Base-by-base conservation (phyloP, 2,113 vertebrate species). In the Protomyctophum bolini region DNA sequence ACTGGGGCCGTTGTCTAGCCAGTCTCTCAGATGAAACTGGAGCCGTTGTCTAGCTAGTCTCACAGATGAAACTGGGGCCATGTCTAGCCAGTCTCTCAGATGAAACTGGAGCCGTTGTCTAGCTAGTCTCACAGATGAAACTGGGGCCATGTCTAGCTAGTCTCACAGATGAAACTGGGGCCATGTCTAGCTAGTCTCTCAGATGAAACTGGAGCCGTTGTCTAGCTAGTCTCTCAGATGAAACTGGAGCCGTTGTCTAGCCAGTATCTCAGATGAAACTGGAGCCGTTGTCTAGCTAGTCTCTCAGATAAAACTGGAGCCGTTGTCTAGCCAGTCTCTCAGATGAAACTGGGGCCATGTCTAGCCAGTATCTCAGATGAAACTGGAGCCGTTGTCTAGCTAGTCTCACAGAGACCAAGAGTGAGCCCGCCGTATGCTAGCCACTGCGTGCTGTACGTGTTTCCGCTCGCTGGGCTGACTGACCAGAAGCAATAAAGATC, bases 371-470 rank as follows among this genome's bases (percentile, higher is more conserved):
- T 21, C 21, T 21, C 21, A 21, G 21, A 21, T 21, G 21, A 21
- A 41, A 41, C 33, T 41, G 21, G 21, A 21, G 21, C 21, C 21
- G 21, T 21, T 21, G 21, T 41, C 33, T 41, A 94, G 95, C 90
- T 96, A 95, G 97, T 99, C 98, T 99, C 98, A 99, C 95, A 97
- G 98, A 99, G 98, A 99, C 98, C 94, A 99, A 96, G 95, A 98
- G 97, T 96, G 95, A 96, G 96, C 96, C 93, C 94, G 95, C 96
- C 94, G 94, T 96, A 41, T 6, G 4, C 33, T 6, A 41, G 33
- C 33, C 96, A 95, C 95, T 94, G 93, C 94, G 3, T 93, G 95
- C 86, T 75, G 81, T 76, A 2, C n/a, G n/a, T n/a, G n/a, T 33
- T 3, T 41, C 33, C 2, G 33, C 33, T 94, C 94, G 95, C 95